These are phyloP conservation scores for Notothenia rossii DNA, from an alignment of 2,113 vertebrate genomes.

Conservation along the genomic window DNA sequence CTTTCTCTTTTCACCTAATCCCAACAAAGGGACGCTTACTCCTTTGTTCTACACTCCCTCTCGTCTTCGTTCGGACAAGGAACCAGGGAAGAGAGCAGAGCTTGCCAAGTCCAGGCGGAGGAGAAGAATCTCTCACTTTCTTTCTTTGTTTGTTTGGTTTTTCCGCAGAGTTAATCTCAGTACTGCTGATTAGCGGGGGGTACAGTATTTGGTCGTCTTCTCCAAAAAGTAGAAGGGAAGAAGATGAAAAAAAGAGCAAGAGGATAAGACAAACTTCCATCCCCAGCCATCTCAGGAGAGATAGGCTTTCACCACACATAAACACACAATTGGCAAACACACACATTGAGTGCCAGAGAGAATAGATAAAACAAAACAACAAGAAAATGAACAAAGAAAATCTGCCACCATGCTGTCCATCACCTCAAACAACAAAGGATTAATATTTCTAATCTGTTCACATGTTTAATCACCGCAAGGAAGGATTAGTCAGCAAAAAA, in stretches of 20 bases:
- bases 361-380: conserved; percentile 54
- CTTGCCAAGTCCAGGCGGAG: conserved; percentile 69
- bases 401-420: conserved; percentile 42
- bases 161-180: conserved; percentile 69
- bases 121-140: conserved; percentile 56
- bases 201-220: conserved; percentile 42
- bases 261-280: conserved; percentile 54
- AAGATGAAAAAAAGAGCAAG: conserved; percentile 18
- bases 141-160: conserved; percentile 66
- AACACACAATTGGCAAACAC: conserved; percentile 3
- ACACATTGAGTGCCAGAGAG: neutral
- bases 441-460: conserved; percentile 55
- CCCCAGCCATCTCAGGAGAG: conserved; percentile 51
- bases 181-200: conserved; percentile 70
- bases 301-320: conserved; percentile 43
- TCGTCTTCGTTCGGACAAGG: conserved; percentile 67
- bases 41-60: conserved; percentile 77
- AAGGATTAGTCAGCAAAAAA: conserved; percentile 40
- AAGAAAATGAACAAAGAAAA: conserved; percentile 49
- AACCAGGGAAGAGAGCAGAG: conserved; percentile 61
- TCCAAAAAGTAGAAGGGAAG: conserved; percentile 27
- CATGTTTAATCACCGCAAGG: conserved; percentile 30
- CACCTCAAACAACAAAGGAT: conserved; percentile 45
- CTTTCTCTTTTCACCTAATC: conserved; percentile 78
- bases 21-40: conserved; percentile 80